A percentile compares a stretch with the other conserved stretches of the same genome.
phyloP scores from a whole-genome alignment of 1,140 invertebrate genomes.

The Leptinotarsa lineolata region DNA sequence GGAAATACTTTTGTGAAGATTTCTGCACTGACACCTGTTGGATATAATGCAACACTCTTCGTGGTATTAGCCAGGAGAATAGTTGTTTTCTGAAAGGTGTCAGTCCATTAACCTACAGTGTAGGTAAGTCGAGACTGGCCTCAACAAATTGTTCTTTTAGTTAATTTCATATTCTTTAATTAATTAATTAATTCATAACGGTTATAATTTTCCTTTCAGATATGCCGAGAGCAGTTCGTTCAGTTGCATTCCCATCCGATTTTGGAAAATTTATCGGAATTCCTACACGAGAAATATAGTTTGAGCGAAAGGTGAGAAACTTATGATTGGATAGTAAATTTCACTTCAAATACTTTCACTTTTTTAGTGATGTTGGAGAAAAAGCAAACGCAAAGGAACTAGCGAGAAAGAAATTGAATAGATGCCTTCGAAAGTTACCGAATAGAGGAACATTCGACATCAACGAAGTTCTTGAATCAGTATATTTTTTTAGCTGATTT shows the following conservation, averaged over 20 bases:
- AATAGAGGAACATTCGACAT: conserved; percentile 77
- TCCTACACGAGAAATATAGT: conserved; percentile 71
- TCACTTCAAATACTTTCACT: conserved; percentile 34
- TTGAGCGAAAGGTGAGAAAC: conserved; percentile 62
- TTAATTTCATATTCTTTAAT: neutral
- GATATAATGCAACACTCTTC: no score
- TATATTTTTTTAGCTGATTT: conserved; percentile 81
- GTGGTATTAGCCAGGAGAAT: no score
- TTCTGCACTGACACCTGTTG: no score
- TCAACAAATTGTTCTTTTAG: no score
- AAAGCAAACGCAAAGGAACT: conserved; percentile 59
- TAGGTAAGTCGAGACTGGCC: no score
- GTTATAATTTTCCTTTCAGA: conserved; percentile 60
- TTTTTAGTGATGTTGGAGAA: conserved; percentile 60
- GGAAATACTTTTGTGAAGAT: no score
- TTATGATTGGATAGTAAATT: neutral
- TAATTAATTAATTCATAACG: neutral
- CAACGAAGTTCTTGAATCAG: conserved; percentile 72
- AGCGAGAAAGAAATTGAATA: conserved; percentile 67
- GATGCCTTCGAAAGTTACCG: conserved; percentile 66
- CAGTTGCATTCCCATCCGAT: conserved; percentile 91
- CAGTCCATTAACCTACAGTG: no score
- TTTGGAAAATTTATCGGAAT: conserved; percentile 83
- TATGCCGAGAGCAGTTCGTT: conserved; percentile 96
- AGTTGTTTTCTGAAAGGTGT: no score